A percentile compares a stretch with the other conserved stretches of the same genome.
Evolutionary conservation across 2,113 vertebrate genomes (phyloP).

Genomic region (Campylorhamphus procurvoides): DNA sequence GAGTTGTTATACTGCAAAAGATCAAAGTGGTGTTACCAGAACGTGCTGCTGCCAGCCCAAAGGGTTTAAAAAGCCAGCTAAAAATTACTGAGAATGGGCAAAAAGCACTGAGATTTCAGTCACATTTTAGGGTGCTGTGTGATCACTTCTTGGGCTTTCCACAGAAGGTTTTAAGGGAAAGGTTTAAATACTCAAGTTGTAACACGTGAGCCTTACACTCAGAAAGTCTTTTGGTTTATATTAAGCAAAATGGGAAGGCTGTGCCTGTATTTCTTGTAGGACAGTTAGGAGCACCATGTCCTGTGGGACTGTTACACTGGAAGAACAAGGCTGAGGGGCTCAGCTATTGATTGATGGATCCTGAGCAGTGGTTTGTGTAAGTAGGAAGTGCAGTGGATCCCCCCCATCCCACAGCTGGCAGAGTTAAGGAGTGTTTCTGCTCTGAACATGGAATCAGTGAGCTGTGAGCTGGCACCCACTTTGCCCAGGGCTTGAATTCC

Average conservation of each 20-base stretch:
- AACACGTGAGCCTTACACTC: background rate
- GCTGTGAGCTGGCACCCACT: background rate
- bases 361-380: background rate
- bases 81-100: background rate
- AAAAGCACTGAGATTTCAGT: background rate
- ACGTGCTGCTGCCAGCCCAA: background rate
- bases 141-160: background rate
- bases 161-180: background rate
- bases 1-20: background rate
- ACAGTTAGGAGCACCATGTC: background rate
- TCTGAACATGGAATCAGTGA: background rate
- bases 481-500: background rate
- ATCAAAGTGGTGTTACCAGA: background rate
- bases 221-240: background rate
- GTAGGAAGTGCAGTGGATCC: background rate
- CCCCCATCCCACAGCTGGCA: background rate
- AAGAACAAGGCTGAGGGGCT: background rate
- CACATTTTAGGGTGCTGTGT: background rate
- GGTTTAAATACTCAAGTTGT: background rate
- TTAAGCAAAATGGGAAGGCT: background rate
- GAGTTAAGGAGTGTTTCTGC: background rate
- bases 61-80: background rate
- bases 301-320: rapidly evolving
- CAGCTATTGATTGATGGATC: background rate
- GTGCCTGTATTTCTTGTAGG: background rate